Base-by-base conservation (phyloP, 2,113 vertebrate genomes). In the Tachuris rubrigastra region DNA sequence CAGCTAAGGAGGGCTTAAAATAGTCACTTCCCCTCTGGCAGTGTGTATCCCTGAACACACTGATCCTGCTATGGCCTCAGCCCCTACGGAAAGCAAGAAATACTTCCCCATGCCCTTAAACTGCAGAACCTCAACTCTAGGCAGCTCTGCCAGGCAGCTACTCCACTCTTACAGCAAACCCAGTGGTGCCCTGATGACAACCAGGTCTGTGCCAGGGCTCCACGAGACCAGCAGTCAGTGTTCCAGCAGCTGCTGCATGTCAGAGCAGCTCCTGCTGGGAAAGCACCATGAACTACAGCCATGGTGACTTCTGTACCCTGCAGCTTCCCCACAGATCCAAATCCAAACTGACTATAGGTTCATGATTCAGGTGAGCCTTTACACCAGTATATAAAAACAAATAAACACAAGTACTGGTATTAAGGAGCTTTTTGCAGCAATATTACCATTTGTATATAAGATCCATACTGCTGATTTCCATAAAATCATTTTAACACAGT, bases 151-250 rank as follows among this genome's bases (percentile, higher is more conserved):
- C 59, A 37, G 52, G 30, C 75, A 90, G 41, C 12, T 41, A 14
- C 42, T 59, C 6, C 28, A 10, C 14, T 30, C 66, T 56, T 14
- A 23, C 0, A 24, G 82, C 69, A 87, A 69, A 66, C 3, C 28
- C 0, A 0, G 2, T 4, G 37, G 23, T 46, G 47, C 17, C 42
- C 66, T 12, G 5, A 6, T 60, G 58, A 46, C 14, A 31, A 44
- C 10, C 25, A n/a, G 49, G 44, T 20, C 11, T 0, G 0, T 28
- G 52, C 42, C 52, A 55, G 33, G 22, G 42, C 79, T 63, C 67
- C 25, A 28, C 0, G 4, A 46, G 20, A 42, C 55, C 24, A n/a
- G 25, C 39, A 41, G n/a, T 5, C 72, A 33, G 60, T 0, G 1
- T 46, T 60, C 55, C 46, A 14, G 56, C 62, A 95, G 63, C 31